These are phyloP conservation scores for Dendrolimus pini DNA, from an alignment of 2,888 invertebrate species.

Conservation along the genomic window DNA sequence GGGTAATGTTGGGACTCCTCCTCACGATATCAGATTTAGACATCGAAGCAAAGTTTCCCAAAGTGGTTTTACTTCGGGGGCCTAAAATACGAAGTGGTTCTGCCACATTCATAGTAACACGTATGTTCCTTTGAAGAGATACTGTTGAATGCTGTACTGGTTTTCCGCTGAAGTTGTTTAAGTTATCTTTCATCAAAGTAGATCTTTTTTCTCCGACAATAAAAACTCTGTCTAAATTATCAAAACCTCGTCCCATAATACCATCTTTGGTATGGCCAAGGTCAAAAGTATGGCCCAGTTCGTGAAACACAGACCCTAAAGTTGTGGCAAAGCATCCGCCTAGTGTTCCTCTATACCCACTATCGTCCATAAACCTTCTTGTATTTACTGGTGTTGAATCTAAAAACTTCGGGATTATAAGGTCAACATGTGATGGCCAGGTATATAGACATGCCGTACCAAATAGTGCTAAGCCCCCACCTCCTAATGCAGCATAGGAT, in stretches of 20 bases:
- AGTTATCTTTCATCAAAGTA: conserved; percentile 61
- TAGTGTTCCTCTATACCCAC: conserved; percentile 90
- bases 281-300: conserved; percentile 95
- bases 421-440: conserved; percentile 86
- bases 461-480: conserved; percentile 93
- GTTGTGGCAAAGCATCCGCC: conserved; percentile 94
- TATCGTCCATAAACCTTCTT: conserved; percentile 89
- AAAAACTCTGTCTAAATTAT: conserved; percentile 88
- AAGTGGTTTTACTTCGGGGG: conserved; percentile 69
- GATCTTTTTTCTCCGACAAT: conserved; percentile 76
- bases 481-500: conserved; percentile 93
- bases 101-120: conserved; percentile 79
- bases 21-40: conserved; percentile 61
- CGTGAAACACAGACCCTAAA: conserved; percentile 93
- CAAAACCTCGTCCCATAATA: conserved; percentile 95
- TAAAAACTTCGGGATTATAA: conserved; percentile 77
- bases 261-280: conserved; percentile 93
- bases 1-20: conserved; percentile 68
- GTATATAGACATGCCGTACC: conserved; percentile 93
- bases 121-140: conserved; percentile 76
- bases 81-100: conserved; percentile 68
- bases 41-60: conserved; percentile 71
- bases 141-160: conserved; percentile 79
- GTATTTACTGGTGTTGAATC: conserved; percentile 81
- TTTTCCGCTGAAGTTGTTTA: conserved; percentile 76